Evolutionary conservation across 1,140 invertebrate genomes (phyloP).

Genomic region (Caenorhabditis tropicalis): DNA sequence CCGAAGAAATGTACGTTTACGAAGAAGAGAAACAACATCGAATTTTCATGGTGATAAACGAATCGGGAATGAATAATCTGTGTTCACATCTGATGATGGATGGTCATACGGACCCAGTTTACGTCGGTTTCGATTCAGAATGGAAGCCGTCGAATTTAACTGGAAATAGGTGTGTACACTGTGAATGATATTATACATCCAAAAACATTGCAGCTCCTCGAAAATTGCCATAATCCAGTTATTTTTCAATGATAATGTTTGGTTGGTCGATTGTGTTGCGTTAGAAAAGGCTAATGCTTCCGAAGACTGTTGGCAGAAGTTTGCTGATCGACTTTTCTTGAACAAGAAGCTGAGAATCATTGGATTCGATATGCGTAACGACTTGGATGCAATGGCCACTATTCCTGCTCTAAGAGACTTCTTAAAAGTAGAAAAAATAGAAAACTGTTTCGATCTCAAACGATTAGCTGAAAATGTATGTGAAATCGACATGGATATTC

Average conservation of each 20-base stretch:
- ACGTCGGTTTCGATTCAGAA: conserved; percentile 27
- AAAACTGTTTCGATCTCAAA: conserved; percentile 5
- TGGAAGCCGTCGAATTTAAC: conserved; percentile 4
- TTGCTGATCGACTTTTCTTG: background rate
- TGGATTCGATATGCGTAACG: conserved; percentile 27
- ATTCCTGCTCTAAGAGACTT: background rate
- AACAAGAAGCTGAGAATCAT: background rate
- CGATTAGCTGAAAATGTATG: background rate
- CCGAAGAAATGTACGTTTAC: background rate
- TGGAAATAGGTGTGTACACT: background rate
- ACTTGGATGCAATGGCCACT: background rate
- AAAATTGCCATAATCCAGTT: conserved; percentile 32
- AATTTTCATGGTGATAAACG: background rate
- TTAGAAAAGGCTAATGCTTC: background rate
- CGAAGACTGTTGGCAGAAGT: background rate
- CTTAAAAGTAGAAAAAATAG: background rate
- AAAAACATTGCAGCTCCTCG: background rate
- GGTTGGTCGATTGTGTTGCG: background rate
- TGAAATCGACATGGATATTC: conserved; percentile 23
- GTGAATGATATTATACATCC: background rate
- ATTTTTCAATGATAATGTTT: background rate
- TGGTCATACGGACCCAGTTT: background rate
- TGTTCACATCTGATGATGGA: background rate
- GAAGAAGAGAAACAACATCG: background rate
- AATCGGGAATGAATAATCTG: background rate